These are phyloP conservation scores for Drosophila cognata DNA, from an alignment of 2,888 invertebrate genomes.

Conservation along the genomic window DNA sequence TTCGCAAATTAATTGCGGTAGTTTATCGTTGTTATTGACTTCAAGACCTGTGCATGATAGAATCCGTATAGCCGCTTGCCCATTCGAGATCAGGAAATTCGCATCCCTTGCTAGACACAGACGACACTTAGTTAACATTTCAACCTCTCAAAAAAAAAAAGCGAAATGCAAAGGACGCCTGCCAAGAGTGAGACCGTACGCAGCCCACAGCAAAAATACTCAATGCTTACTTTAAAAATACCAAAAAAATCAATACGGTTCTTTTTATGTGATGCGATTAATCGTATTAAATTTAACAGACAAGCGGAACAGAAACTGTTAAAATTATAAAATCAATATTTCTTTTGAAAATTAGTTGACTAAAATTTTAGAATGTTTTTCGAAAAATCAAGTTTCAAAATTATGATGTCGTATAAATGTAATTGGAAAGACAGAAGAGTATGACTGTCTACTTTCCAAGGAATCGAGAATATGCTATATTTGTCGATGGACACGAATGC, in stretches of 20 bases:
- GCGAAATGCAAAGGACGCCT: conserved; percentile 9
- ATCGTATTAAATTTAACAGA: background rate
- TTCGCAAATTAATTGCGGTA: conserved; percentile 58
- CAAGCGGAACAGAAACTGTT: background rate
- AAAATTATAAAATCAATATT: background rate
- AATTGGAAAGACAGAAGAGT: background rate
- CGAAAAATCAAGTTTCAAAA: background rate
- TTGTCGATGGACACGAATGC: background rate
- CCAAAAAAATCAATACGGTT: background rate
- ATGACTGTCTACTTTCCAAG: background rate
- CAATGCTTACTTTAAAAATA: background rate
- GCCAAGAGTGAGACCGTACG: conserved; percentile 3
- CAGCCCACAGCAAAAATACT: background rate
- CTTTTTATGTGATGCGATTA: background rate
- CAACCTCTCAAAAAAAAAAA: background rate
- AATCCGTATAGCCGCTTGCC: conserved; percentile 30
- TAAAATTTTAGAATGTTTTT: background rate
- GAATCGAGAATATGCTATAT: background rate
- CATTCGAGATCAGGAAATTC: conserved; percentile 35
- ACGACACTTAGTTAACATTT: conserved; percentile 56
- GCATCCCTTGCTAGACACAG: conserved; percentile 57
- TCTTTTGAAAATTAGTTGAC: background rate
- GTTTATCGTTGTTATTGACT: conserved; percentile 49
- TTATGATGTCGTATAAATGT: background rate
- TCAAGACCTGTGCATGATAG: conserved; percentile 59